Conservation (phyloP, 2,113 vertebrate genomes). For the Xiphophorus couchianus region DNA sequence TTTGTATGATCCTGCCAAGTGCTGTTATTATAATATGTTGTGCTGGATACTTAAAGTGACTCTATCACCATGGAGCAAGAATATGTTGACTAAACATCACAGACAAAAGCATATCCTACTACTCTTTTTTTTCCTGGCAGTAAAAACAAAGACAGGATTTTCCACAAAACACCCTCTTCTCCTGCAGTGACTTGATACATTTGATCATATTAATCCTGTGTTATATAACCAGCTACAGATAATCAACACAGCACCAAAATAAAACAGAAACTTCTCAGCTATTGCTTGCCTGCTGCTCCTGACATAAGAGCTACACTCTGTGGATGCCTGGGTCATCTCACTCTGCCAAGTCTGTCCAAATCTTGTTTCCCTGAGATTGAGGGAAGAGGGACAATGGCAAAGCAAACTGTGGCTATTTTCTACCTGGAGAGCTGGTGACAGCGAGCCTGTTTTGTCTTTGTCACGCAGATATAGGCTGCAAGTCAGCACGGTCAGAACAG, state of each 20-base stretch:
- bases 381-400: slow-evolving; percentile 30
- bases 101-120: not conserved
- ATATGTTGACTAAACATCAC: not conserved
- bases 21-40: not conserved
- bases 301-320: slow-evolving; percentile 31
- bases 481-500: slow-evolving; percentile 22
- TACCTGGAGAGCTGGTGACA: slow-evolving; percentile 51
- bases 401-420: slow-evolving; percentile 50
- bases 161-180: not conserved
- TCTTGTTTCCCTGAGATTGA: slow-evolving; percentile 35
- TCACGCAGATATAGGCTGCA: slow-evolving; percentile 23
- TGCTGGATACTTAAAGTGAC: not conserved
- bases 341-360: slow-evolving; percentile 57
- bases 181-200: slow-evolving; percentile 27
- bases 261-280: slow-evolving; percentile 29
- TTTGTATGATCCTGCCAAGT: not conserved
- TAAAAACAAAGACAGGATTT: not conserved
- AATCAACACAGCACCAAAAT: slow-evolving; percentile 35
- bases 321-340: slow-evolving; percentile 45
- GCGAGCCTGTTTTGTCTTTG: slow-evolving; percentile 51
- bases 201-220: slow-evolving; percentile 38
- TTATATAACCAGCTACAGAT: slow-evolving; percentile 47
- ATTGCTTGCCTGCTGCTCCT: slow-evolving; percentile 38
- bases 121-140: not conserved
- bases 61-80: not conserved